Evolutionary conservation across 2,113 vertebrate species (phyloP), one percentile per base, ranked within the genome.

Genomic region (Oceanodroma tethys): DNA sequence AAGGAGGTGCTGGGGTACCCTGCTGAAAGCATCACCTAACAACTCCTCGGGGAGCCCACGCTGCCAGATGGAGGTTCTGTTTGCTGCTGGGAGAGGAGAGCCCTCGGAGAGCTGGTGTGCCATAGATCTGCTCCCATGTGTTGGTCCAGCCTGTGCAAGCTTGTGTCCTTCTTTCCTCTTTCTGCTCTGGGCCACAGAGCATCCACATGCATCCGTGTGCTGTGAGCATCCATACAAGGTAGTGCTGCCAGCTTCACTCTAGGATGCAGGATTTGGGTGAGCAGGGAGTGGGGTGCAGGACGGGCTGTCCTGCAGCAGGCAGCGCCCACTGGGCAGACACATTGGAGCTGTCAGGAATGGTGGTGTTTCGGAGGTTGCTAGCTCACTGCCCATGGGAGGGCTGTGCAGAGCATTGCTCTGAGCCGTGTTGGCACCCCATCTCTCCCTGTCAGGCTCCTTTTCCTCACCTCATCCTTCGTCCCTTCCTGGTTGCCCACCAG

Each of bases 161-260:
- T 47, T 52, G 53, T 66, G 32, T 67, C 65, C 53, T 42, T 47
- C 76, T 79, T 56, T n/a, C 27, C 19, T 72, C 32, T 43, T 42
- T 43, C 59, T 68, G 42, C 60, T 42, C 42, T 15, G 13, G 45
- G 26, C 27, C 16, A 16, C 52, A 16, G 48, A 62, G 30, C n/a
- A 72, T 60, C 70, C 67, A 16, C 0, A 0, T 26, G 58, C 66
- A 30, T 26, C 32, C 7, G 0, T 17, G 7, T 65, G 78, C 42
- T 60, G 13, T 42, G 78, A 47, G 43, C 38, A 40, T 40, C 78
- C 38, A 6, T 7, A 11, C 19, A 13, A 58, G 32, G 15, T 3
- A 45, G 36, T 10, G 47, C 67, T 48, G 43, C n/a, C n/a, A 34
- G 53, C n/a, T 78, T 58, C 1, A 1, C 43, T 17, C 70, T 36